Evolutionary conservation across 1,140 invertebrate species (phyloP).

Genomic region (Cyclargus thomasi): DNA sequence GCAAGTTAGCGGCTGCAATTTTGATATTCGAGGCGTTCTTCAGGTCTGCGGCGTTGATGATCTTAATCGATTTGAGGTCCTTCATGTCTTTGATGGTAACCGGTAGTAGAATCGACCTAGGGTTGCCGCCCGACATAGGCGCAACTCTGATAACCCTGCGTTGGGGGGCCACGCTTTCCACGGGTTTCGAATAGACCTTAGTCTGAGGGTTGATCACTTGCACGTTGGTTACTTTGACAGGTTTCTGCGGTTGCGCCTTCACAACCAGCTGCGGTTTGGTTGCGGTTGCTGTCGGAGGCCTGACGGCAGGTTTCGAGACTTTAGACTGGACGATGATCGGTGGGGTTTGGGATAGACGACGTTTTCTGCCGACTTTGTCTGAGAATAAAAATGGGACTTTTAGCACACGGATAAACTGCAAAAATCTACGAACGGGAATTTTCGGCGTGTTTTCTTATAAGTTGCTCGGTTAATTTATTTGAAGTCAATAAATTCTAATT

Average conservation of each 20-base stretch:
- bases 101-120: constrained; percentile 80
- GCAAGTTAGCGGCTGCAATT: constrained; percentile 65
- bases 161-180: constrained; percentile 62
- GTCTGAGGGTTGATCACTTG: constrained; percentile 62
- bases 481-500: too few relatives aligned
- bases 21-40: constrained; percentile 75
- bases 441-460: too few relatives aligned
- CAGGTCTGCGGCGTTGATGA: constrained; percentile 79
- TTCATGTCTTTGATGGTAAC: constrained; percentile 81
- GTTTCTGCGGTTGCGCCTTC: constrained; percentile 63
- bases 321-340: constrained; percentile 62
- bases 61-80: constrained; percentile 82
- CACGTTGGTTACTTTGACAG: constrained; percentile 59
- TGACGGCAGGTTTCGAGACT: constrained; percentile 59
- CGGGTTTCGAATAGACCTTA: constrained; percentile 61
- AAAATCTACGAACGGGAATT: too few relatives aligned
- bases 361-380: constrained; percentile 60
- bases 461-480: too few relatives aligned
- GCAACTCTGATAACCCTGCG: constrained; percentile 75
- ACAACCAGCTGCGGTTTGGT: constrained; percentile 64
- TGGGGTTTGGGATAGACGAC: constrained; percentile 55
- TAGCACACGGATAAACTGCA: background rate
- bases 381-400: constrained; percentile 6
- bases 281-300: constrained; percentile 31
- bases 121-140: constrained; percentile 73